Evolutionary conservation across 2,113 vertebrate species (phyloP), one percentile per base, ranked within the genome.

Genomic region (Meriones unguiculatus): DNA sequence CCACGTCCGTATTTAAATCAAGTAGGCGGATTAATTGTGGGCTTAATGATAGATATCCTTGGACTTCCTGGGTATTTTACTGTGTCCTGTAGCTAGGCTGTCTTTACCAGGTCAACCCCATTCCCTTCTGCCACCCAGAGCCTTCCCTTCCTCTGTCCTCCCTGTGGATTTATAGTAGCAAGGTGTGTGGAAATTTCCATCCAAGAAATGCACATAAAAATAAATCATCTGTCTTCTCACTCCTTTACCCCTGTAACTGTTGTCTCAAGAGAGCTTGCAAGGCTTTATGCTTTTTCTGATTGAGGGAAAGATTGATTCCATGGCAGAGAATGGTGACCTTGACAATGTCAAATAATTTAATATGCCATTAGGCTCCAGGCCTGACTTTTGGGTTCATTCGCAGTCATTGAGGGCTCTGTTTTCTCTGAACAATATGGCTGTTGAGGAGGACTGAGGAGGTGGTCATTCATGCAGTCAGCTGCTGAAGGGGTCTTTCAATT

Each of bases 401-500:
- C 94, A 96, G 96, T 98, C 75, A 17, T 50, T 96, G 93, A 94
- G 80, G 86, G 96, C 90, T 87, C 95, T 93, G 64, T 80, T 97
- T 95, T 95, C 93, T 93, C 97, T 96, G 93, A 97, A 96, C 91
- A 97, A 95, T 97, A 94, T 93, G 90, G 95, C 90, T 93, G 73
- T 96, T 97, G 98, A 98, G 97, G 95, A 86, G 89, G 82, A 80
- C 78, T 46, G 0, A 85, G 96, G 77, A 94, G 96, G 93, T 77
- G 95, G 89, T 69, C 57, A 30, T 95, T 95, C 96, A 94, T 95
- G 97, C 95, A 98, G 98, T 86, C 92, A 97, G 50, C 95, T 98
- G 96, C 97, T 98, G 94, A 98, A 87, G 86, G 80, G 97, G 62
- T 38, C 92, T 98, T 98, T 98, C 97, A 96, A 97, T 96, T 98